These are phyloP conservation scores for Acestrorhynchus altus DNA, from an alignment of 2,797 vertebrate genomes.

Conservation along the genomic window DNA sequence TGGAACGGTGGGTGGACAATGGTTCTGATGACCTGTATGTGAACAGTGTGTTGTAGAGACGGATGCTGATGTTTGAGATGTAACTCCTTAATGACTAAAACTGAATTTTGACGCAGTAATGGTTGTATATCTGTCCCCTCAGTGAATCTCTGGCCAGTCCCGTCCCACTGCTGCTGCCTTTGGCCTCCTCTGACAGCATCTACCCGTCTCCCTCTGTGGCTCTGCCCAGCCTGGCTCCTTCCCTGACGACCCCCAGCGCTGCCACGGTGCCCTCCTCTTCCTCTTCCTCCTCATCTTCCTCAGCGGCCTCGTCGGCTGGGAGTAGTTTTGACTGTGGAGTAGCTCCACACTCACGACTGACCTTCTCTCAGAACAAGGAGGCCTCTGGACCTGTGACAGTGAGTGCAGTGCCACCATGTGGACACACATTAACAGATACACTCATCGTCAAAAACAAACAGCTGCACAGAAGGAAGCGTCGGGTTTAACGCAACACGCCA, in stretches of 20 bases:
- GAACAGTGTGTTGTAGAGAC: background rate
- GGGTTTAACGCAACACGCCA: no score
- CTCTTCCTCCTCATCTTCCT: slow-evolving; percentile 69
- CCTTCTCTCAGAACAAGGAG: slow-evolving; percentile 82
- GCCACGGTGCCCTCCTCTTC: slow-evolving; percentile 75
- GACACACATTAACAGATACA: no score
- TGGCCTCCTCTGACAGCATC: slow-evolving; percentile 85
- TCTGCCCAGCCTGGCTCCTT: slow-evolving; percentile 81
- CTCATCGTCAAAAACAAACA: no score
- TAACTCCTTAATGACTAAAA: no score
- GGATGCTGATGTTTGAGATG: background rate
- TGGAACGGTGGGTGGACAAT: background rate
- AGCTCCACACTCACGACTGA: slow-evolving; percentile 80
- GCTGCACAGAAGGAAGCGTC: no score
- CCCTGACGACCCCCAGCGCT: slow-evolving; percentile 64
- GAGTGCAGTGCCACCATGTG: slow-evolving; percentile 57
- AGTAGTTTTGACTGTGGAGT: slow-evolving; percentile 85
- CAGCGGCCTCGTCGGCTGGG: slow-evolving; percentile 81
- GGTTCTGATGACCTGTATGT: background rate
- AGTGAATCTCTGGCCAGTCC: slow-evolving; percentile 90
- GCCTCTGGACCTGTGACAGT: slow-evolving; percentile 82
- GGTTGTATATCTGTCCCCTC: slow-evolving; percentile 37
- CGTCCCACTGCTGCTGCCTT: slow-evolving; percentile 84
- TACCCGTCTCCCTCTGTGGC: slow-evolving; percentile 84
- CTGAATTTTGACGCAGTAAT: slow-evolving; percentile 26